A percentile compares a stretch with the other conserved stretches of the same genome.
Evolutionary conservation across 1,140 invertebrate species (phyloP).

Genomic region (Heliconius himera): DNA sequence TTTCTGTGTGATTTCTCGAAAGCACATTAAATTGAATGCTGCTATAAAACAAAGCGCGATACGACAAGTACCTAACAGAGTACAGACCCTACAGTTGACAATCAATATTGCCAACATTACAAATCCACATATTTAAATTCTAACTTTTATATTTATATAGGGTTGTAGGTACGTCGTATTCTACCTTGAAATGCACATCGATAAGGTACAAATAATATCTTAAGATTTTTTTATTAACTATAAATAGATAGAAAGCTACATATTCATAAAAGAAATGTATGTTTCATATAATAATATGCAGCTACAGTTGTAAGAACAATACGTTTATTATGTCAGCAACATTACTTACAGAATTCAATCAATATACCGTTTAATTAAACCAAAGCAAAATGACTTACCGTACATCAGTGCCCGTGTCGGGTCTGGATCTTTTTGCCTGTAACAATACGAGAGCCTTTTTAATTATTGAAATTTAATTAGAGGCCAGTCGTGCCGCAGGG

Average conservation of each 20-base stretch:
- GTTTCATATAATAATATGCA: too few relatives aligned
- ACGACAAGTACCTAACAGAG: conserved; percentile 25
- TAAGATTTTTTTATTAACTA: neutral
- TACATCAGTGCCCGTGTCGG: conserved; percentile 69
- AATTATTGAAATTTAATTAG: neutral
- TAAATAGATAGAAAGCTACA: too few relatives aligned
- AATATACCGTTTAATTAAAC: too few relatives aligned
- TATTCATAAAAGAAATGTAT: too few relatives aligned
- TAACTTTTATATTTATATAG: neutral
- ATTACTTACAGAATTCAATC: too few relatives aligned
- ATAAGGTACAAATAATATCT: neutral
- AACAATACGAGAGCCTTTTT: conserved; percentile 49
- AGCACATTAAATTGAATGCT: conserved; percentile 36
- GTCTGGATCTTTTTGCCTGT: conserved; percentile 70
- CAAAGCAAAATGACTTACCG: conserved; percentile 55
- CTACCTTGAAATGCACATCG: neutral
- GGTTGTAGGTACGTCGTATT: neutral
- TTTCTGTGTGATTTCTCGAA: conserved; percentile 5
- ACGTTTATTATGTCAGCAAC: too few relatives aligned
- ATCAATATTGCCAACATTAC: conserved; percentile 44
- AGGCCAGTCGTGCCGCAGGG: too few relatives aligned
- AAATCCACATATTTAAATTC: conserved; percentile 16
- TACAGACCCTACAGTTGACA: conserved; percentile 26
- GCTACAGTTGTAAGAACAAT: too few relatives aligned
- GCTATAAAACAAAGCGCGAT: conserved; percentile 40